Evolutionary conservation across 2,113 vertebrate species (phyloP), one percentile per base, ranked within the genome.

Genomic region (Ochotona princeps): DNA sequence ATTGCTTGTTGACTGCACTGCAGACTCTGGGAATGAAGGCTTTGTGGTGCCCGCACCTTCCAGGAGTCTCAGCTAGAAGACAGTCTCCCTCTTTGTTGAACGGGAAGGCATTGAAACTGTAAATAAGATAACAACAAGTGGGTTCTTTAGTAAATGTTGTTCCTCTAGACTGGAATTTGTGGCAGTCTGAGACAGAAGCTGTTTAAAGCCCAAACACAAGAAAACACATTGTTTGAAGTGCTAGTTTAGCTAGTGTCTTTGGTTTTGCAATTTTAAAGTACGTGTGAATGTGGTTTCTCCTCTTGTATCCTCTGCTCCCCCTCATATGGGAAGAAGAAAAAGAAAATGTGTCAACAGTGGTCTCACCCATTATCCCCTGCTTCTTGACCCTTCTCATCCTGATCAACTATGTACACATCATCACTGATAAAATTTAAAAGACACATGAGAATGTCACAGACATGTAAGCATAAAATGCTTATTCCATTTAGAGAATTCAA

Each of bases 41-140:
- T 98, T 98, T 98, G 97, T 98, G 97, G 96, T 97, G 91, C 82
- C 96, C 96, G 97, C 97, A 98, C 98, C 98, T 98, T 98, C 98
- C 99, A 99, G 99, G 99, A 99, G 99, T 98, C 97, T 98, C 97
- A 97, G 96, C 83, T 95, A 97, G 97, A 97, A 98, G 97, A 99
- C 98, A 99, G 98, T 98, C 97, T 97, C 83, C 95, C 94, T 98
- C 98, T 99, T 99, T 99, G 99, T 99, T 95, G 90, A 95, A 95
- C 25, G 54, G 94, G 96, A 92, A 96, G 96, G 97, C 96, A 93
- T 96, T 95, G 96, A 96, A 96, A 97, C 87, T 92, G 97, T 96
- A 98, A 97, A 98, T 98, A 98, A 98, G 97, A 97, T 98, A 98
- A 98, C 91, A 96, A 96, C 97, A 95, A 82, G 75, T 82, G 96